A percentile compares a stretch with the other conserved stretches of the same genome.
phyloP scores from a whole-genome alignment of 2,113 vertebrate genomes.

The Butorides virescens region DNA sequence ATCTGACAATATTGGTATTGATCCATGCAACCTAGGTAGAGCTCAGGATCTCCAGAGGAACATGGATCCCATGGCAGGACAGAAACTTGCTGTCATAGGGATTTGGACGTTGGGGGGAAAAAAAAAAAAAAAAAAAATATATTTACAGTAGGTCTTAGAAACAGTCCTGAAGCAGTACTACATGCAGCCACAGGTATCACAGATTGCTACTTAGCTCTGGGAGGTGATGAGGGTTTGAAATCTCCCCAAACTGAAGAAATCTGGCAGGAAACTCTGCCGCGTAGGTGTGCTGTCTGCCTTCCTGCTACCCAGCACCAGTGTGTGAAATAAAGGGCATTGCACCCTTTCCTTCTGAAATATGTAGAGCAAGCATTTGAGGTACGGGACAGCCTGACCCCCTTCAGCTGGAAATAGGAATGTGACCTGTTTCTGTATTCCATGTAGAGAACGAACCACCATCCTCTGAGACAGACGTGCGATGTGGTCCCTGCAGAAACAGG shows the following conservation, averaged over 20 bases:
- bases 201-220: not conserved
- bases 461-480: rapidly evolving
- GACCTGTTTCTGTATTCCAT: not conserved
- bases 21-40: not conserved
- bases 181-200: not conserved
- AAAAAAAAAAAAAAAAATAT: not conserved
- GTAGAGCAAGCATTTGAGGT: not conserved
- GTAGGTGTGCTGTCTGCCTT: not conserved
- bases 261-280: rapidly evolving
- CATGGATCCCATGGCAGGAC: not conserved
- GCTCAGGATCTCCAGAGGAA: not conserved
- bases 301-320: not conserved
- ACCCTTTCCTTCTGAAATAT: not conserved
- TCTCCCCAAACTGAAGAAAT: not conserved
- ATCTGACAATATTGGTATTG: not conserved
- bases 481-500: not conserved
- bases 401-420: not conserved
- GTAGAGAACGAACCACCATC: not conserved
- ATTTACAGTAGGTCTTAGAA: not conserved
- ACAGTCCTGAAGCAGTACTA: not conserved
- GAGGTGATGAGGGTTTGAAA: not conserved
- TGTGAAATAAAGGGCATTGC: not conserved
- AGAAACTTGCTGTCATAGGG: rapidly evolving
- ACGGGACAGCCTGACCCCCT: not conserved
- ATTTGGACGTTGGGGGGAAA: not conserved